These are phyloP conservation scores for Leptinotarsa undecemlineata DNA, from an alignment of 1,140 invertebrate genomes.

Conservation along the genomic window DNA sequence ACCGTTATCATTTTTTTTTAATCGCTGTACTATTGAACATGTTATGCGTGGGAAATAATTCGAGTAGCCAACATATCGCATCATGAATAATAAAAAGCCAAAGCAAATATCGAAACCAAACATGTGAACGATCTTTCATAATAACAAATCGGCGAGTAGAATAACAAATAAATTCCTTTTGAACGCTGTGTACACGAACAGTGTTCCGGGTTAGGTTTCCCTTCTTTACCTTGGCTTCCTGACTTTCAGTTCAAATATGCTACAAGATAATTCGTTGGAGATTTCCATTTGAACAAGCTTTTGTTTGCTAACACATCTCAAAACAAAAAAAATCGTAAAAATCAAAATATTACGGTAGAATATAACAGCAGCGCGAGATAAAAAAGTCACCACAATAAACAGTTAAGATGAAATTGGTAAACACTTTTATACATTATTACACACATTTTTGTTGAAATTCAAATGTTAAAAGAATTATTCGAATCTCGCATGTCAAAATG, in stretches of 20 bases:
- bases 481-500: too few species aligned
- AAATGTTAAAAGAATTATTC: too few species aligned
- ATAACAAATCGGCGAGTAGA: constrained; percentile 15
- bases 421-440: not conserved
- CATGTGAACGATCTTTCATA: constrained; percentile 29
- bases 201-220: not conserved
- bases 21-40: not conserved
- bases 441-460: too few species aligned
- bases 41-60: constrained; percentile 19
- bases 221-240: constrained; percentile 13
- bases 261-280: not conserved
- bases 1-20: too few species aligned
- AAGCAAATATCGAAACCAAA: constrained; percentile 8
- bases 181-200: not conserved
- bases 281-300: not conserved
- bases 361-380: not conserved
- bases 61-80: constrained; percentile 26
- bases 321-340: not conserved
- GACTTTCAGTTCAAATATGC: constrained; percentile 15
- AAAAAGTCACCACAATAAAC: constrained; percentile 10
- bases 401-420: not conserved
- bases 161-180: constrained; percentile 24
- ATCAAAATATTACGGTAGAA: not conserved
- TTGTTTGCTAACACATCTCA: not conserved
- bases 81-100: constrained; percentile 31